Base-by-base conservation (phyloP, 2,888 invertebrate genomes). In the Tanytarsus gracilentus region DNA sequence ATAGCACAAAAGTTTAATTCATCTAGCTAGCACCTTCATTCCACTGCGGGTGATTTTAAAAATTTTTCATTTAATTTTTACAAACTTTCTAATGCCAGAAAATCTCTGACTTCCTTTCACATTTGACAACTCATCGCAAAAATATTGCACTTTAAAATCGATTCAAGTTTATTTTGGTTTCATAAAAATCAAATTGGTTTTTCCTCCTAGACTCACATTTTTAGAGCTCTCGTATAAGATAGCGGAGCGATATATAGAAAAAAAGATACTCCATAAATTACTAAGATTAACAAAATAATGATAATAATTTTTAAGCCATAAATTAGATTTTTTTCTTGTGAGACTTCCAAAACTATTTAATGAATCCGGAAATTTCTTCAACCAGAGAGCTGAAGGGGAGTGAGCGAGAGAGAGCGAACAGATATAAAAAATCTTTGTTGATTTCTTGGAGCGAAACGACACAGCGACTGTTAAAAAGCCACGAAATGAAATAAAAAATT, bases 281-380 rank as follows among this genome's bases (percentile, higher is more conserved):
- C 44, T 23, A 18, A 36, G 53, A 53, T 21, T 36, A 23, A 29
- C 16, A 23, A 53, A 25, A 29, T 18, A 36, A 53, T 26, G 53
- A 53, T 53, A 25, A 36, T 39, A 39, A 33, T 53, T 53, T 53
- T 33, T 36, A 25, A 36, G 27, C 30, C 52, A 52, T 52, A 52
- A 52, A 52, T 52, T 52, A 52, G 33, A 29, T 52, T 44, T 36
- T 36, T 44, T n/a, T n/a, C n/a, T 23, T 27, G 52, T 27, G 52
- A 52, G 52, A 52, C 44, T 44, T 44, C 44, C 44, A 44, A 52
- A 29, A 21, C 52, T 52, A 23, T 53, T 53, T 53, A 53, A 53
- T 53, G 53, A 53, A 53, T 53, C 53, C 53, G 53, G 53, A 53
- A 53, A 53, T 53, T 53, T 53, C 36, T 53, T 39, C 33, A 36